Conservation (phyloP, 2,888 invertebrate species). For the Herminia tarsipennalis region DNA sequence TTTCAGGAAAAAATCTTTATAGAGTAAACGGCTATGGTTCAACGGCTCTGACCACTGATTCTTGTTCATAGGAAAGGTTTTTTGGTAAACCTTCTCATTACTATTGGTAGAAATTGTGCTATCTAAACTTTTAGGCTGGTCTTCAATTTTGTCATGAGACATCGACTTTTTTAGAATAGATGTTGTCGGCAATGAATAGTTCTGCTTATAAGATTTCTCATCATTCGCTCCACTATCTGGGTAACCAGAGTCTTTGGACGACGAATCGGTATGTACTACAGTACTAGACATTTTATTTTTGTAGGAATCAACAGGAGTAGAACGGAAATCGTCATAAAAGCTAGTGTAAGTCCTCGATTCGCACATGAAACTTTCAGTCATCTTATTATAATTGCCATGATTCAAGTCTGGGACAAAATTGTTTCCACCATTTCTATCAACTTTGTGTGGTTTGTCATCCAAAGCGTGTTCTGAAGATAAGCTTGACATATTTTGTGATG, state of each 20-base stretch:
- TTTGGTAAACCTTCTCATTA: slow-evolving; percentile 60
- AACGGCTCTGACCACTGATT: slow-evolving; percentile 66
- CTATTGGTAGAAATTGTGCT: slow-evolving; percentile 57
- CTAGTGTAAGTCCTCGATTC: slow-evolving; percentile 69
- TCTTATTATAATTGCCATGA: slow-evolving; percentile 46
- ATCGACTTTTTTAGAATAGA: slow-evolving; percentile 56
- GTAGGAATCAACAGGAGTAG: slow-evolving; percentile 50
- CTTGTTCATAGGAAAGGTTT: slow-evolving; percentile 56
- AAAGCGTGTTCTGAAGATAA: slow-evolving; percentile 66
- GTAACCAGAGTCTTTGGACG: slow-evolving; percentile 80
- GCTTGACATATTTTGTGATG: slow-evolving; percentile 68
- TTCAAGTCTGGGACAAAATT: slow-evolving; percentile 45
- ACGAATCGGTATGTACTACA: slow-evolving; percentile 66
- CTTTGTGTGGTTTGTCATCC: slow-evolving; percentile 48
- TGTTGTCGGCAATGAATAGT: slow-evolving; percentile 67
- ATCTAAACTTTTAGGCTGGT: slow-evolving; percentile 74
- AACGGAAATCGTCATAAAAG: slow-evolving; percentile 73
- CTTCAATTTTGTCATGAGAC: slow-evolving; percentile 54
- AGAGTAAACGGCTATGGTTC: slow-evolving; percentile 77
- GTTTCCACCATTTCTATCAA: slow-evolving; percentile 41
- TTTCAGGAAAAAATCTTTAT: slow-evolving; percentile 78
- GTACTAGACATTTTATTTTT: slow-evolving; percentile 68
- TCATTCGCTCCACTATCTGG: slow-evolving; percentile 72
- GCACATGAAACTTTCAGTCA: slow-evolving; percentile 49
- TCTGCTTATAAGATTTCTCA: slow-evolving; percentile 60